Base-by-base conservation (phyloP, 2,797 vertebrate genomes). In the Ctenochaetus hawaiiensis region DNA sequence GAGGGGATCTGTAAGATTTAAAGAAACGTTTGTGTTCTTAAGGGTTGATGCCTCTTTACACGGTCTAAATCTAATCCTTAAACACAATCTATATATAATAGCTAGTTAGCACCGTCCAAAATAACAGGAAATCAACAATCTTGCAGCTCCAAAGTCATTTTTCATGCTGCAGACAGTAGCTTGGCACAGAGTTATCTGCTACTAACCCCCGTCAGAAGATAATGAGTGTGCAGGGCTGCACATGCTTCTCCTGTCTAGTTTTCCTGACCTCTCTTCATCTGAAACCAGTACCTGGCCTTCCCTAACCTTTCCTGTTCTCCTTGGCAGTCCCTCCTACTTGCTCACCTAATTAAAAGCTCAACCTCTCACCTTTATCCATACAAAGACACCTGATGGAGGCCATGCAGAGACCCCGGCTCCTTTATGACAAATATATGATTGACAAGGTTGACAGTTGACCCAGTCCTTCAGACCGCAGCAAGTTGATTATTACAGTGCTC, bases 301-400 rank as follows among this genome's bases (percentile, higher is more conserved):
- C 75, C 72, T 86, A 78, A 90, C 83, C 88, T 91, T 82, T 83
- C 72, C 87, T 84, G 48, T 71, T 89, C 88, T 89, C 78, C 86
- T 83, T 90, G 89, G 87, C 91, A 89, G 91, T 86, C 81, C 91
- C 80, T 88, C 66, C 69, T 60, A 71, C 87, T 60, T 18, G 77
- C 86, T 78, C 79, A 61, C 78, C 92, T 93, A 91, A 94, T 94
- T 94, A 93, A 92, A 90, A 90, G 56, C 87, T 88, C 90, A 77
- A 87, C 89, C 92, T 89, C 78, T 92, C 77, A 81, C 84, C 89
- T 68, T 52, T 57, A 60, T 53, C 84, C 54, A 12, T 23, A 62
- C 68, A 66, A 69, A 84, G 53, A 71, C 79, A 83, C 79, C 89
- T 66, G 80, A 85, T 67, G 57, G 6, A 79, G 77, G 67, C 72